These are phyloP conservation scores for Nylanderia fulva DNA, from an alignment of 1,140 invertebrate genomes.

Conservation along the genomic window DNA sequence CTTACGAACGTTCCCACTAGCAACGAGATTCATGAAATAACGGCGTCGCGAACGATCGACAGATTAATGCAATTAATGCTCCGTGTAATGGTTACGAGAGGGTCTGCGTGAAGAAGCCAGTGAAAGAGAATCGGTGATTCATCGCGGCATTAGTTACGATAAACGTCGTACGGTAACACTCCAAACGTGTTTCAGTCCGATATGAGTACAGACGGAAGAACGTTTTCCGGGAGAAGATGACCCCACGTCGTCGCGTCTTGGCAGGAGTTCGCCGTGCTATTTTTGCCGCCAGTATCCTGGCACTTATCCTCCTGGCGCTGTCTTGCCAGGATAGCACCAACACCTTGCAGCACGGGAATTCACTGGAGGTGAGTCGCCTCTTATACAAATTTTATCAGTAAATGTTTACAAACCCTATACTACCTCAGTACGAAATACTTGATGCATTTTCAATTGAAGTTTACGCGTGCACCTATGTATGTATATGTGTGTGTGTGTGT, in stretches of 20 bases:
- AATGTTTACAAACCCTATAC: too few relatives aligned
- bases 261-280: constrained; percentile 81
- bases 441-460: background rate
- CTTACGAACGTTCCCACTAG: background rate
- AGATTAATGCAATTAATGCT: constrained; percentile 20
- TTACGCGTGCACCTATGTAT: background rate
- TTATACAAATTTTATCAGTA: background rate
- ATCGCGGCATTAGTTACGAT: background rate
- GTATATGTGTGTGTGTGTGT: too few relatives aligned
- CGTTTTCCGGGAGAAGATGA: constrained; percentile 84
- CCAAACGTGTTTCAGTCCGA: constrained; percentile 79
- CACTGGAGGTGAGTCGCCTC: constrained; percentile 77
- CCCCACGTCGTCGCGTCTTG: constrained; percentile 82
- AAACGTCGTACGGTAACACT: background rate
- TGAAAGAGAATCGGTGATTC: background rate
- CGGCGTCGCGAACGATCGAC: background rate
- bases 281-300: constrained; percentile 80
- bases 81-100: background rate
- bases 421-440: background rate
- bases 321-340: constrained; percentile 81
- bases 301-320: constrained; percentile 81
- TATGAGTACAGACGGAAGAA: constrained; percentile 84
- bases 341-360: constrained; percentile 75
- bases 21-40: background rate
- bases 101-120: too few relatives aligned